These are phyloP conservation scores for Machimus atricapillus DNA, from an alignment of 2,888 invertebrate genomes.

Conservation along the genomic window DNA sequence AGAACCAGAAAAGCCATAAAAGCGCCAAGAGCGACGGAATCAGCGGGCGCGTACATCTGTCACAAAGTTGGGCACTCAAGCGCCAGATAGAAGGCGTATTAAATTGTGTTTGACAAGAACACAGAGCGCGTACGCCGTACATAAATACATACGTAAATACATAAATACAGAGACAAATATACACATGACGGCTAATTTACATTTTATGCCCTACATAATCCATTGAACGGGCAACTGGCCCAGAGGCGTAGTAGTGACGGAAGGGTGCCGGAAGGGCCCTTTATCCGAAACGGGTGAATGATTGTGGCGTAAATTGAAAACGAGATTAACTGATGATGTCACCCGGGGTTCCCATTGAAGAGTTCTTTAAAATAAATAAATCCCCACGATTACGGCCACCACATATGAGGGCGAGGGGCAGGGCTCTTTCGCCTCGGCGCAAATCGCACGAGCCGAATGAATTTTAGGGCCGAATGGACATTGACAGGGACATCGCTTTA, in stretches of 20 bases:
- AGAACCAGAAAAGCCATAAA: neutral
- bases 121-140: neutral
- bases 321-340: slow-evolving; percentile 46
- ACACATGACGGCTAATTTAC: slow-evolving; percentile 16
- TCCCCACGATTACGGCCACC: neutral
- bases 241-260: neutral
- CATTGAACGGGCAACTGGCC: neutral
- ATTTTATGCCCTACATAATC: slow-evolving; percentile 32
- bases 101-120: slow-evolving; percentile 34
- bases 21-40: neutral
- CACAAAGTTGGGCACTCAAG: slow-evolving; percentile 12
- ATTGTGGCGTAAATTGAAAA: slow-evolving; percentile 42
- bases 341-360: neutral
- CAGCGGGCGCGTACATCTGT: slow-evolving; percentile 3
- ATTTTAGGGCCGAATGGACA: slow-evolving; percentile 21
- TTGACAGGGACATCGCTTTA: slow-evolving; percentile 1
- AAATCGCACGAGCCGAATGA: slow-evolving; percentile 20
- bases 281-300: slow-evolving; percentile 7
- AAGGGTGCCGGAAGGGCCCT: neutral
- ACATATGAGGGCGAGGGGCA: neutral
- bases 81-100: slow-evolving; percentile 8
- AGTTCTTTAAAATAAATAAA: slow-evolving; percentile 31
- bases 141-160: neutral
- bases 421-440: neutral
- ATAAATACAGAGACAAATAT: neutral